Conservation (phyloP, 2,113 vertebrate genomes). For the Vimba vimba region DNA sequence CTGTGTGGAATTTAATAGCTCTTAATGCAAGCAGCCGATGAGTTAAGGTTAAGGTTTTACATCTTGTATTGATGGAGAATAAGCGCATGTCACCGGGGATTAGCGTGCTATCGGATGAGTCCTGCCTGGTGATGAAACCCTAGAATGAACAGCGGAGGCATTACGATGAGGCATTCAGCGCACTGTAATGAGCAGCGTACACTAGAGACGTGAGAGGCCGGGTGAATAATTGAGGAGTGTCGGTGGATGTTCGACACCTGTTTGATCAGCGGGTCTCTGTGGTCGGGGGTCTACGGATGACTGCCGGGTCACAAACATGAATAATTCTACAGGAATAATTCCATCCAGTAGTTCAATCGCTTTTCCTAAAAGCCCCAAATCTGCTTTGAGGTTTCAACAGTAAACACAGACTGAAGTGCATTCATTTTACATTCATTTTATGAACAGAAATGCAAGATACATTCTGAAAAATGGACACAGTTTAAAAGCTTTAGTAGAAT, state of each 20-base stretch:
- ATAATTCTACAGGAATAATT: constrained; percentile 39
- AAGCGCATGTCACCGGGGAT: constrained; percentile 14
- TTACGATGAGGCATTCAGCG: constrained; percentile 40
- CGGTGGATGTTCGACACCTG: constrained; percentile 40
- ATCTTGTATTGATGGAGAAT: constrained; percentile 13
- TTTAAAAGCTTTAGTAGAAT: too few species aligned
- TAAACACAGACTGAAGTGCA: not conserved
- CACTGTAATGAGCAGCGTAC: constrained; percentile 11
- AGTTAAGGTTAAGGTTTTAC: constrained; percentile 12
- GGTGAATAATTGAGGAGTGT: constrained; percentile 51
- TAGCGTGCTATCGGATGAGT: constrained; percentile 10
- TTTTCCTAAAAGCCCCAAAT: not conserved
- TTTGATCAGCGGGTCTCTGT: constrained; percentile 41
- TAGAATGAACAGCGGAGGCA: too few species aligned
- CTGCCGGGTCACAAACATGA: constrained; percentile 31
- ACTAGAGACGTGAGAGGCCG: constrained; percentile 47
- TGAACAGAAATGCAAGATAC: not conserved
- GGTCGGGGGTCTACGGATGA: constrained; percentile 12
- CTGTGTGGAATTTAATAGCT: not conserved
- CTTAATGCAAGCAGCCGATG: not conserved
- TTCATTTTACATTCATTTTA: not conserved
- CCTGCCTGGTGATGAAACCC: not conserved
- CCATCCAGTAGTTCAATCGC: not conserved
- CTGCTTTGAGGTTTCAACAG: not conserved
- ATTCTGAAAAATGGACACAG: not conserved